Evolutionary conservation across 2,888 invertebrate species (phyloP), one percentile per base, ranked within the genome.

Genomic region (Xanthorhoe designata): DNA sequence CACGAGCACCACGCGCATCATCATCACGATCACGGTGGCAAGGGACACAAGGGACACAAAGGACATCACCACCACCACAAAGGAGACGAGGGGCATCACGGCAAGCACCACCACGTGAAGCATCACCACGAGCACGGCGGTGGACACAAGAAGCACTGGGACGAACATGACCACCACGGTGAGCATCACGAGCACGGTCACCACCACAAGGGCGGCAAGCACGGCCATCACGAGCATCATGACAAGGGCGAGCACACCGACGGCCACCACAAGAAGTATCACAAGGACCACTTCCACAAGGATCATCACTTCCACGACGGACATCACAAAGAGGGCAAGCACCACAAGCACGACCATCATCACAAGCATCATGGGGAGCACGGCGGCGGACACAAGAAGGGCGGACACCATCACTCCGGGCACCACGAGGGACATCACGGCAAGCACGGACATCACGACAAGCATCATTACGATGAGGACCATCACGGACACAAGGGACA

Each of bases 261-360:
- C 75, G 97, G 97, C 7, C 97, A 96, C 88, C 97, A 97, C 86
- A 96, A 97, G 90, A 97, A 97, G 79, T 95, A 96, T 79, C 96
- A 97, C 90, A 97, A 97, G 87, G 97, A 97, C 78, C 97, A 97
- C 87, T 97, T 96, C 90, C 96, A 97, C 85, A 97, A 97, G 91
- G 96, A 97, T 80, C 97, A 97, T 84, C 97, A 97, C 93, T 97
- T 97, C 94, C 97, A 97, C 84, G 97, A 97, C 81, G 97, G 97
- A 79, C 96, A 96, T 83, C 96, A 97, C 86, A 95, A 97, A 81
- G 96, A 96, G 52, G 97, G 97, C 66, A 96, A 97, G 79, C 97
- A 97, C 86, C 95, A 96, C 85, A 97, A 97, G 83, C 95, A 96
- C 79, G 96, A 95, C 7, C 95, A 96, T 78, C 96, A 96, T 82